phyloP scores from a whole-genome alignment of 2,113 vertebrate genomes.

The Mastomys natalensis region DNA sequence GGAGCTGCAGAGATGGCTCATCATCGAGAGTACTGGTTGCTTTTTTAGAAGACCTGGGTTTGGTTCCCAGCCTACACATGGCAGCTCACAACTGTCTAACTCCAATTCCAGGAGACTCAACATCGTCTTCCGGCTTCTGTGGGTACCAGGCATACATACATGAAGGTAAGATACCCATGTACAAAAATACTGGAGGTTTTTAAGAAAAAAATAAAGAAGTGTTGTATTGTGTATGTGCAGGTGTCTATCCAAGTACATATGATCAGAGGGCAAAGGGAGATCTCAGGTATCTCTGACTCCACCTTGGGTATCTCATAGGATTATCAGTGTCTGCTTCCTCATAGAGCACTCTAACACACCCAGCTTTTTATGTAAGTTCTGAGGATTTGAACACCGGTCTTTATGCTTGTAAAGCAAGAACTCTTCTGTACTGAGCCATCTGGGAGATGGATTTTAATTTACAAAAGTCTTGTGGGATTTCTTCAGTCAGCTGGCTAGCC shows the following conservation, averaged over 20 bases:
- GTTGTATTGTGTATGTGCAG: not conserved
- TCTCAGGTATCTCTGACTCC: not conserved
- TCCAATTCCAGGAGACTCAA: not conserved
- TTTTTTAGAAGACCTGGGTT: not conserved
- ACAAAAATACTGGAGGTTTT: not conserved
- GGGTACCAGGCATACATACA: not conserved
- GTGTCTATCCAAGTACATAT: not conserved
- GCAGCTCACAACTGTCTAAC: not conserved
- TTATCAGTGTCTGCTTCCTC: not conserved
- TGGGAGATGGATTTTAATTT: not conserved
- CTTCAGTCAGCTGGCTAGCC: not conserved
- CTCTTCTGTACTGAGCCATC: not conserved
- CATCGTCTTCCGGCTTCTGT: not conserved
- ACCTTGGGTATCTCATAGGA: not conserved
- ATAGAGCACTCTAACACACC: not conserved
- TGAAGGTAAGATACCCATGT: not conserved
- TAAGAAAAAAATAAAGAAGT: not conserved
- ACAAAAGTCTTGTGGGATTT: not conserved
- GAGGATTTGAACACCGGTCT: not conserved
- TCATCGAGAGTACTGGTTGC: not conserved
- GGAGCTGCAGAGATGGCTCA: not conserved
- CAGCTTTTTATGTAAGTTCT: no score
- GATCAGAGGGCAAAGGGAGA: not conserved
- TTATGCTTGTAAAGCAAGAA: not conserved
- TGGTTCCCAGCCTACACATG: not conserved